These are phyloP conservation scores for Drosophila pseudoobscura DNA, from an alignment of 1,140 invertebrate genomes.

Conservation along the genomic window DNA sequence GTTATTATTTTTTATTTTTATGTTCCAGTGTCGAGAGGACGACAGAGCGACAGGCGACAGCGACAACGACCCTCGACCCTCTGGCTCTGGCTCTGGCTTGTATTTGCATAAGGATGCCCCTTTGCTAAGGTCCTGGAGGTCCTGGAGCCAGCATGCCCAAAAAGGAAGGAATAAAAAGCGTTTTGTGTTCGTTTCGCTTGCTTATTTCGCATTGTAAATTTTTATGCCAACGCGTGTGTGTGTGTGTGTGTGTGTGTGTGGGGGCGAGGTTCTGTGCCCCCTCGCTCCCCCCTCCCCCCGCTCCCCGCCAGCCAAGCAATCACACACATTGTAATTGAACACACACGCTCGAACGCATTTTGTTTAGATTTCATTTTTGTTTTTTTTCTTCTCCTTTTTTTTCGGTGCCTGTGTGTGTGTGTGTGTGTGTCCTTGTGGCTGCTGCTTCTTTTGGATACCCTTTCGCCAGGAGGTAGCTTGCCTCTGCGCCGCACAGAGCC, in stretches of 20 bases:
- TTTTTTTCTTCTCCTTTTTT: conserved; percentile 28
- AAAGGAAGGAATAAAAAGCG: conserved; percentile 51
- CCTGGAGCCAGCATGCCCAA: conserved; percentile 35
- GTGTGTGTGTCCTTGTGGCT: conserved; percentile 43
- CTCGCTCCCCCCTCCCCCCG: conserved; percentile 2
- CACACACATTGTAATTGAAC: conserved; percentile 83
- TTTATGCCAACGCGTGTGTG: conserved; percentile 59
- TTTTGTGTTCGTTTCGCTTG: conserved; percentile 71
- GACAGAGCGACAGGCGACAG: conserved; percentile 23
- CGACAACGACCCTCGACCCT: conserved; percentile 29
- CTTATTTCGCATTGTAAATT: conserved; percentile 81
- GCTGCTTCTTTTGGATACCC: conserved; percentile 19
- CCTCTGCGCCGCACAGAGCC: too few relatives aligned
- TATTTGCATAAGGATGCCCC: conserved; percentile 77
- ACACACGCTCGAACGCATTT: conserved; percentile 82
- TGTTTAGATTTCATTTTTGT: conserved; percentile 80
- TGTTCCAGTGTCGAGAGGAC: conserved; percentile 47
- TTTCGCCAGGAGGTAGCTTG: too few relatives aligned
- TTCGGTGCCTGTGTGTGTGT: conserved; percentile 25
- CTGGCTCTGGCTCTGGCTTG: conserved; percentile 22
- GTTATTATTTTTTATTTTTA: conserved; percentile 81
- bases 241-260: conserved; percentile 23
- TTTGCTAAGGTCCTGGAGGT: conserved; percentile 39
- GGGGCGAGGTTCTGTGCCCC: conserved; percentile 36
- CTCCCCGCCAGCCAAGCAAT: conserved; percentile 62